phyloP scores from a whole-genome alignment of 1,140 invertebrate species.

The Myzus persicae region DNA sequence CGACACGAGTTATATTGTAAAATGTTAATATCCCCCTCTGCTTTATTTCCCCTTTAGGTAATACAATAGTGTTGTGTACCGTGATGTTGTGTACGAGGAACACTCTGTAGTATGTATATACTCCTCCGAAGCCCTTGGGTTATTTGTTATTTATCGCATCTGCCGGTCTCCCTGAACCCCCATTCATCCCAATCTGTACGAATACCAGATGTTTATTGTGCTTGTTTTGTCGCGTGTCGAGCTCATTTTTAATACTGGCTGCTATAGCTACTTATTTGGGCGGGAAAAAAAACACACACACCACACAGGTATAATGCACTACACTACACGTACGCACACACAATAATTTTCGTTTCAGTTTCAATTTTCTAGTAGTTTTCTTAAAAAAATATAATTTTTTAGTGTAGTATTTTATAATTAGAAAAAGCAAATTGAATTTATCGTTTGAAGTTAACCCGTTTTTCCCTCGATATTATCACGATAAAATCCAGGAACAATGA shows the following conservation, averaged over 20 bases:
- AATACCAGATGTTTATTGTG: conserved; percentile 55
- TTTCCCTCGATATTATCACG: not conserved
- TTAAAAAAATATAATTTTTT: not conserved
- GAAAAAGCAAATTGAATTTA: not conserved
- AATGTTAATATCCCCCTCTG: not conserved
- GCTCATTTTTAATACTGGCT: not conserved
- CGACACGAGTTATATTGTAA: not conserved
- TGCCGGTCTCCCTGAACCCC: conserved; percentile 27
- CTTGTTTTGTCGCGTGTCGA: conserved; percentile 49
- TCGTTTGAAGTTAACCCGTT: not conserved
- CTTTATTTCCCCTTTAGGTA: not conserved
- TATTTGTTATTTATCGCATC: conserved; percentile 55
- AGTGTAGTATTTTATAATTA: not conserved
- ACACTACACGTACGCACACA: not conserved
- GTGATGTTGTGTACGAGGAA: not conserved
- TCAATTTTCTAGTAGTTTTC: not conserved
- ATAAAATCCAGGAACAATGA: not conserved
- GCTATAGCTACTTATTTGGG: not conserved
- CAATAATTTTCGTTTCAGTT: not conserved
- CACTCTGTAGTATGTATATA: conserved; percentile 34
- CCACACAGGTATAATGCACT: no score
- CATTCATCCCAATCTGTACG: conserved; percentile 38
- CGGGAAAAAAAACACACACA: not conserved
- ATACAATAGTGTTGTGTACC: not conserved
- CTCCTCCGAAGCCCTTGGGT: not conserved